Base-by-base conservation (phyloP, 2,888 invertebrate species). In the Acrocyrtus sp. region DNA sequence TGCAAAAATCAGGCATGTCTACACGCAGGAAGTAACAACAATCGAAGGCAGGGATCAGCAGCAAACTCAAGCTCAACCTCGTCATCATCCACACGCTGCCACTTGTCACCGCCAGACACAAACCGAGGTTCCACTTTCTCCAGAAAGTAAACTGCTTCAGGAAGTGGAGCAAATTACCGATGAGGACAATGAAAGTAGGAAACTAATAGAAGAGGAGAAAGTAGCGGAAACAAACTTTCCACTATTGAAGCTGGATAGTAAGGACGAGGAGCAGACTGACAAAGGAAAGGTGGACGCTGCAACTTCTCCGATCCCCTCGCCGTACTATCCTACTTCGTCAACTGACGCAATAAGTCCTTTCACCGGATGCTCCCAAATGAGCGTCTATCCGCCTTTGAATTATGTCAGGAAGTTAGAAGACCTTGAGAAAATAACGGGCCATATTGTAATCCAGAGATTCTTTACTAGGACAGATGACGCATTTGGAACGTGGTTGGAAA, bases 361-460 rank as follows among this genome's bases (percentile, higher is more conserved):
- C 26, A 51, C 72, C 0, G 58, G 63, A 6, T 63, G 63, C 26
- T 72, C 72, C 29, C 72, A 72, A 53, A 72, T 65, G 72, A 58
- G 58, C 1, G 72, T 72, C 6, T 72, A 58, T 47, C 72, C 72
- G 17, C 74, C 74, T 4, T 45, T 73, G 1, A 66, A 73, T 21
- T 75, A 77, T 48, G 73, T 75, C 5, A 60, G 75, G 5, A 80
- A 78, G 67, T 45, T 80, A 24, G 78, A 78, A 48, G 80, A 80
- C 57, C 66, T 80, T 58, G 80, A 80, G 61, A 80, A 80, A 72
- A 78, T 80, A 27, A 80, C 80, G 22, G 80, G 80, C 1, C 80
- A 80, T 39, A 78, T 80, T 58, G 78, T 80, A 27, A 80, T 80
- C 22, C 80, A 80, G 53, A 57, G 80, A 54, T 80, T 80, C 58